These are phyloP conservation scores for Eupeodes luniger DNA, from an alignment of 2,888 invertebrate species.

Conservation along the genomic window DNA sequence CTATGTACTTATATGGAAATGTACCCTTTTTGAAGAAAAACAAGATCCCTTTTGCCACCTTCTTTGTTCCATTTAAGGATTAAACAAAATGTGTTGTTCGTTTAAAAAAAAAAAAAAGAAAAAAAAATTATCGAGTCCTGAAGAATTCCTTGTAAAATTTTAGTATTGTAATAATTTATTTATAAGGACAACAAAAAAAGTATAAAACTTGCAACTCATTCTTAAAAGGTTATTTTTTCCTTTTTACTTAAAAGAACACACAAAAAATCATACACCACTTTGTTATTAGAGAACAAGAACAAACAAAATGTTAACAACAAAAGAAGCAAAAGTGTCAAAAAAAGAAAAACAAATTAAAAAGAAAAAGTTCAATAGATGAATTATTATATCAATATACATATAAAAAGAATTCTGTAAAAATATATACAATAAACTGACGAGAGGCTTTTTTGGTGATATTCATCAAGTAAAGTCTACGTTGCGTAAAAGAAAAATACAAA, in stretches of 20 bases:
- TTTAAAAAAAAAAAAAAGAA: constrained; percentile 26
- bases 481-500: constrained; percentile 56
- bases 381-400: constrained; percentile 70
- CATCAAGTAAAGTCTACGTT: constrained; percentile 73
- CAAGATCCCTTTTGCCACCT: constrained; percentile 56
- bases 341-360: constrained; percentile 18
- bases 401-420: constrained; percentile 68
- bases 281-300: constrained; percentile 39
- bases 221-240: constrained; percentile 56
- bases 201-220: constrained; percentile 57
- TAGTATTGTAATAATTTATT: constrained; percentile 75
- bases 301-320: constrained; percentile 43
- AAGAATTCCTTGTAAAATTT: constrained; percentile 72
- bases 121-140: constrained; percentile 54
- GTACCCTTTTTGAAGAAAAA: constrained; percentile 46
- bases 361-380: constrained; percentile 67
- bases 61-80: constrained; percentile 52
- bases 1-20: constrained; percentile 52
- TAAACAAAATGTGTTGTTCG: constrained; percentile 53
- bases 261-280: constrained; percentile 35
- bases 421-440: constrained; percentile 60
- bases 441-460: constrained; percentile 77
- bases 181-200: constrained; percentile 65
- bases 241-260: constrained; percentile 39
- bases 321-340: constrained; percentile 64